Evolutionary conservation across 2,113 vertebrate species (phyloP).

Genomic region (Heterotilapia buettikoferi): DNA sequence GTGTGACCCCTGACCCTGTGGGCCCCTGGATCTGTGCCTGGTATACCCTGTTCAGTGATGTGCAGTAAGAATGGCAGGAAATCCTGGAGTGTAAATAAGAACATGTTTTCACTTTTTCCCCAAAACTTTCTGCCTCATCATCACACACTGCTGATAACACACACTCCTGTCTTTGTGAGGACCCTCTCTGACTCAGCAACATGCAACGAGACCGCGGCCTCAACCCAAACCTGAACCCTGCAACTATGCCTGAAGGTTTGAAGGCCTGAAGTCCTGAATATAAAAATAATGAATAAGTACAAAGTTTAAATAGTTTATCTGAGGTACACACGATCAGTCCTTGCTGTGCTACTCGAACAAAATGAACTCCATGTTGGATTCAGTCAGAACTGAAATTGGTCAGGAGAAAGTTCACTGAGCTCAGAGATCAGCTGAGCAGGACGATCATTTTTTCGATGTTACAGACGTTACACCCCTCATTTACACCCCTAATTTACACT

Average conservation of each 20-base stretch:
- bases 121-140: conserved; percentile 48
- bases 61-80: conserved; percentile 57
- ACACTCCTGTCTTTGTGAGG: background rate
- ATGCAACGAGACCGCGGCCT: background rate
- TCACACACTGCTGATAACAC: conserved; percentile 6
- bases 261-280: background rate
- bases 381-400: background rate
- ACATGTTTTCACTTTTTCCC: conserved; percentile 20
- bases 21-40: background rate
- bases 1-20: background rate
- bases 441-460: background rate
- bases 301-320: background rate
- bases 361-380: background rate
- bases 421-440: background rate
- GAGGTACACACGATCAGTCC: rapidly evolving
- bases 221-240: background rate
- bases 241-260: background rate
- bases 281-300: background rate
- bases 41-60: background rate
- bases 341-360: background rate
- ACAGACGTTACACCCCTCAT: rapidly evolving
- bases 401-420: background rate
- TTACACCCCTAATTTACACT: background rate
- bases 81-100: conserved; percentile 62
- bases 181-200: background rate